Conservation (phyloP, 2,113 vertebrate species). For the Mirza zaza region DNA sequence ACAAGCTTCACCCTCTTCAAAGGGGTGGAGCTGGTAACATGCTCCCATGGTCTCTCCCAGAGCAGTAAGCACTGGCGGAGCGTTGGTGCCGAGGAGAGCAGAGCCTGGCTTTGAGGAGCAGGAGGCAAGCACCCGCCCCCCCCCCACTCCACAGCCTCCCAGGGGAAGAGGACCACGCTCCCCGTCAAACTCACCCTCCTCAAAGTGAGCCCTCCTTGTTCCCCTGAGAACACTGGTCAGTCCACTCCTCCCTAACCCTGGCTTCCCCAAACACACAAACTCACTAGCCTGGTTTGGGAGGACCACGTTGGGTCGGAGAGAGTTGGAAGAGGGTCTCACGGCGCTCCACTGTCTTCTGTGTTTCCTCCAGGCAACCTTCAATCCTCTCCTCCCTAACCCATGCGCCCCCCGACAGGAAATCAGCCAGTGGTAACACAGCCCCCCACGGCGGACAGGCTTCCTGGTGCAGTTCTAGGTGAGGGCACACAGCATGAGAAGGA, state of each 20-base stretch:
- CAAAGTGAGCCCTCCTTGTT: not conserved
- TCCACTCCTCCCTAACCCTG: not conserved
- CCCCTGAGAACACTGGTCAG: not conserved
- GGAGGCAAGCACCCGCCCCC: not conserved
- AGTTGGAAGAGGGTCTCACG: not conserved
- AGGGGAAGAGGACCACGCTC: not conserved
- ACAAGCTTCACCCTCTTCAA: not conserved
- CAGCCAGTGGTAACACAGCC: not conserved
- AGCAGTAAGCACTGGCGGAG: not conserved
- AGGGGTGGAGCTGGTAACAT: not conserved
- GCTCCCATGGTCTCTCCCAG: not conserved
- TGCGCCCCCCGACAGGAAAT: not conserved
- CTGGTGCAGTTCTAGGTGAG: not conserved
- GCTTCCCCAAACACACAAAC: not conserved
- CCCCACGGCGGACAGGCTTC: not conserved
- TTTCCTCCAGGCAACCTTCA: not conserved
- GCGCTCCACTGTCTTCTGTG: not conserved
- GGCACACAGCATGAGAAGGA: not conserved
- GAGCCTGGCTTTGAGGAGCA: not conserved
- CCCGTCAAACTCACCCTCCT: not conserved
- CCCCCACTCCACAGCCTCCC: not conserved
- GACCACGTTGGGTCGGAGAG: not conserved
- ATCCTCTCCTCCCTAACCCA: not conserved
- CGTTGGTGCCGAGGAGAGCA: not conserved
- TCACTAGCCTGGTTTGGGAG: not conserved